Evolutionary conservation across 2,888 invertebrate species (phyloP), one percentile per base, ranked within the genome.

Genomic region (Volucella zonaria): DNA sequence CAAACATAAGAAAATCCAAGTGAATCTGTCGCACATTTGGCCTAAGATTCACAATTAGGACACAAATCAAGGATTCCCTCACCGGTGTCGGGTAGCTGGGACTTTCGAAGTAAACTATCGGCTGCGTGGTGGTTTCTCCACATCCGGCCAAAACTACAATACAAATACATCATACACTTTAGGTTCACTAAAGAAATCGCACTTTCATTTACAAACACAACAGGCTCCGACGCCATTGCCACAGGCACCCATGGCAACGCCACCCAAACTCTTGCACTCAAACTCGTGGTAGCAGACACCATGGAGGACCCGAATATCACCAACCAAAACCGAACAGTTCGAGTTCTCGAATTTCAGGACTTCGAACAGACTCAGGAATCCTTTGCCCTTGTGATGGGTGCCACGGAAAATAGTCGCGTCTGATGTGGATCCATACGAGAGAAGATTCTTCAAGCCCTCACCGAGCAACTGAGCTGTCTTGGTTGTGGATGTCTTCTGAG

Each of bases 171-270:
- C 38, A 18, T 56, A 18, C 10, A 10, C 52, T 11, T 18, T 31
- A 8, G 0, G 1, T 15, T n/a, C 4, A 11, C n/a, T 14, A 38
- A 3, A 4, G 10, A 62, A 45, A 12, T 12, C 8, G 18, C 62
- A 31, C 43, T 14, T 10, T 40, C 18, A 58, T 95, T 94, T 93
- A 96, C 96, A 94, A 83, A 95, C 93, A 89, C 96, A 96, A 89
- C 96, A 96, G 40, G 94, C 94, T 11, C 95, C 96, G 88, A 94
- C 95, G 4, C 95, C 95, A 89, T 94, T 94, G 14, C 95, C 96
- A 90, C 96, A 96, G 1, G 93, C 90, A n/a, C 95, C 95, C 90
- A 95, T 93, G 1, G 93, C 90, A 8, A 92, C 92, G 1, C 96
- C 96, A 62, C 94, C 94, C 49, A 93, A 89, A 61, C 93, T 92